Evolutionary conservation across 2,888 invertebrate genomes (phyloP).

Genomic region (Hypsopygia costalis): DNA sequence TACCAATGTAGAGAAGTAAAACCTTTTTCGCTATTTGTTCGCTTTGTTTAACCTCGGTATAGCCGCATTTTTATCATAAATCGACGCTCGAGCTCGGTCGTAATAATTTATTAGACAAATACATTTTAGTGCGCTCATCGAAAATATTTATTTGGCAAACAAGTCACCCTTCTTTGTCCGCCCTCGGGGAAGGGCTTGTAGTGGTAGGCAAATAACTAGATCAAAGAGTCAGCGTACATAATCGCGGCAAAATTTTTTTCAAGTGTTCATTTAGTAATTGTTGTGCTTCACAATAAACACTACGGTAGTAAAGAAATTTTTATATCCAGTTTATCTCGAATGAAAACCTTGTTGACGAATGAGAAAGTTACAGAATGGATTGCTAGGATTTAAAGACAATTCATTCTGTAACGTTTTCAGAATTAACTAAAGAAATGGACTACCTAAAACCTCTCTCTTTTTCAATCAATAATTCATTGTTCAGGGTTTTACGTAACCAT

Average conservation of each 20-base stretch:
- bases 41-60: constrained; percentile 9
- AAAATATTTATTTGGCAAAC: constrained; percentile 68
- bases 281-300: constrained; percentile 13
- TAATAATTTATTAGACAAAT: constrained; percentile 62
- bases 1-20: constrained; percentile 20
- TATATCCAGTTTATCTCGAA: no score
- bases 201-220: constrained; percentile 56
- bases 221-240: constrained; percentile 50
- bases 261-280: constrained; percentile 31
- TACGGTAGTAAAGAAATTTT: no score
- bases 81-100: constrained; percentile 25
- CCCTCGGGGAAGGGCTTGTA: constrained; percentile 35
- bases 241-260: constrained; percentile 24
- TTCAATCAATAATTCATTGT: no score
- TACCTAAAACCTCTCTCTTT: no score
- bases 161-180: constrained; percentile 40
- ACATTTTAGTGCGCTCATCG: constrained; percentile 53
- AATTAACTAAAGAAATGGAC: no score
- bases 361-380: no score
- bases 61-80: constrained; percentile 12
- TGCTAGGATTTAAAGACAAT: no score
- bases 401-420: no score
- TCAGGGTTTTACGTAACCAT: no score
- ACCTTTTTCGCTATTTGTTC: constrained; percentile 13
- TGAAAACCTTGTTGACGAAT: no score